Evolutionary conservation across 2,888 invertebrate species (phyloP).

Genomic region (Microchrysa polita): DNA sequence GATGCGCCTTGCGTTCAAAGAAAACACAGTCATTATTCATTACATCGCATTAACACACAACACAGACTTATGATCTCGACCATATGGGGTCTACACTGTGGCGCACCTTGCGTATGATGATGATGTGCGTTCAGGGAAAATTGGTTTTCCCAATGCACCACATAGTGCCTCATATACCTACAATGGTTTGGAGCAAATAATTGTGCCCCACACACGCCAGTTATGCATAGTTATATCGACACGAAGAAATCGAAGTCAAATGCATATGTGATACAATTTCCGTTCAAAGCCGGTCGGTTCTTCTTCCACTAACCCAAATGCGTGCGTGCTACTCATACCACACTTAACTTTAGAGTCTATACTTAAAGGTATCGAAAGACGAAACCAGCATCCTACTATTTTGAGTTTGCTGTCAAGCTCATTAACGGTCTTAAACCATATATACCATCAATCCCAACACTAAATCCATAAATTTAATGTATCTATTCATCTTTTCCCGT

Average conservation of each 20-base stretch:
- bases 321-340: background rate
- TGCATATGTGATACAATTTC: background rate
- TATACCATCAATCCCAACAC: background rate
- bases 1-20: background rate
- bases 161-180: too few relatives aligned
- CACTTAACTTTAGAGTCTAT: background rate
- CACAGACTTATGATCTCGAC: too few relatives aligned
- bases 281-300: background rate
- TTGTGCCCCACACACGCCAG: background rate
- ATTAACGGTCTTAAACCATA: background rate
- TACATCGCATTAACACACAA: background rate
- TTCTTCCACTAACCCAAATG: background rate
- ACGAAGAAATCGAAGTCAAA: background rate
- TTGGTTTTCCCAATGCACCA: background rate
- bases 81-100: too few relatives aligned
- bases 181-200: background rate
- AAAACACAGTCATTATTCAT: background rate
- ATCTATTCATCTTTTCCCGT: background rate
- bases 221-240: background rate
- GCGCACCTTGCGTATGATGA: background rate
- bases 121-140: background rate
- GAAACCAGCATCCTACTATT: background rate
- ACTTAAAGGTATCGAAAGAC: background rate
- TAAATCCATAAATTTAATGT: conserved; percentile 17
- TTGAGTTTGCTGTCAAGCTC: conserved; percentile 4